phyloP scores from a whole-genome alignment of 37 sponge, comb jelly and placozoan species.

The Aplysina aerophoba region DNA sequence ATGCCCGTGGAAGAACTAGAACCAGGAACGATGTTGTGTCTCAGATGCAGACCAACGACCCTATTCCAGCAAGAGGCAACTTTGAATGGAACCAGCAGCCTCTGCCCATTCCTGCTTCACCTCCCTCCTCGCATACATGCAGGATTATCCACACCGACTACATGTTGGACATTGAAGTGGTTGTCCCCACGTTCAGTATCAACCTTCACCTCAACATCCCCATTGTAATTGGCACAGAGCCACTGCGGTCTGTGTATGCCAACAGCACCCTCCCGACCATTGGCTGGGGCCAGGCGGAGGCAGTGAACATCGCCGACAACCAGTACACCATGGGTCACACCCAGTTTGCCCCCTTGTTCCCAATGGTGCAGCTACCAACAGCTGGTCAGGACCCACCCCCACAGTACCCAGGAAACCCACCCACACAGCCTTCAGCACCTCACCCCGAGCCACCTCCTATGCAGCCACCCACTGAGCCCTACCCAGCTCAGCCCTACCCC shows the following conservation, averaged over 20 bases:
- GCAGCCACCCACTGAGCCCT: no score
- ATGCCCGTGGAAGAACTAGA: conserved; percentile 39
- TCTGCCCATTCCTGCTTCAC: conserved; percentile 20
- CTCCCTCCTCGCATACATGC: conserved; percentile 23
- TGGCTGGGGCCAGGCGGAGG: not conserved
- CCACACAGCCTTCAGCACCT: no score
- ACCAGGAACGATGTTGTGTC: not conserved
- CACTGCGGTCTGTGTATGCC: not conserved
- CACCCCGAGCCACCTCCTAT: no score
- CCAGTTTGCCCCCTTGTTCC: conserved; percentile 32
- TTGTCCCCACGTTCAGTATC: not conserved
- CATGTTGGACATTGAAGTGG: not conserved
- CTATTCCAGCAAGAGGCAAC: not conserved
- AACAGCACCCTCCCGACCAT: not conserved
- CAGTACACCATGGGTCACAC: conserved; percentile 42
- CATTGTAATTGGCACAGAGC: conserved; percentile 19
- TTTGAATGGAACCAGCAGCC: conserved; percentile 32
- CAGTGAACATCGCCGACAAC: conserved; percentile 38
- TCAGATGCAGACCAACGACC: conserved; percentile 4
- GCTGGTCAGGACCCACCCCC: no score
- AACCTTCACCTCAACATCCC: not conserved
- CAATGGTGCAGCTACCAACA: no score
- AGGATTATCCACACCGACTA: conserved; percentile 17
- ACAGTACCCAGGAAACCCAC: no score
- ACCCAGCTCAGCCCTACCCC: no score